Evolutionary conservation across 2,113 vertebrate genomes (phyloP).

Genomic region (Corythaixoides concolor): DNA sequence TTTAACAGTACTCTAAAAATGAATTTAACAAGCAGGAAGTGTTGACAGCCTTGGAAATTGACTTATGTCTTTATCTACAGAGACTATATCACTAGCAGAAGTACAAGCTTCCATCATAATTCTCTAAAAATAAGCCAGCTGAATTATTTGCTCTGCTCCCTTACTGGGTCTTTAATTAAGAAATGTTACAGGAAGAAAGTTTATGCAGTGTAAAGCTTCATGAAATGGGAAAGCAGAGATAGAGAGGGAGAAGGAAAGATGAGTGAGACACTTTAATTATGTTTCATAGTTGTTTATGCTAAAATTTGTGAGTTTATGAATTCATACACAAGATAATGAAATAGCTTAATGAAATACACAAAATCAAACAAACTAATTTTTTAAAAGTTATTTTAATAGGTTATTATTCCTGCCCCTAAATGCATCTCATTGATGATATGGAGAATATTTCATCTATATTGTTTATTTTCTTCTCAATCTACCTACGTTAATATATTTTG

Average conservation of each 20-base stretch:
- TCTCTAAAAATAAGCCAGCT: not conserved
- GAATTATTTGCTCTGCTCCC: not conserved
- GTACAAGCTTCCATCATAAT: not conserved
- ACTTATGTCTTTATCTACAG: not conserved
- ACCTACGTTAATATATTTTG: not conserved
- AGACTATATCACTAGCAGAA: not conserved
- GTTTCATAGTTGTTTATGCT: not conserved
- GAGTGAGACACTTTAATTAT: not conserved
- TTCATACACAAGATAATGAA: not conserved
- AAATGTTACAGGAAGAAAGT: not conserved
- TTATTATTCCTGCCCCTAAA: not conserved
- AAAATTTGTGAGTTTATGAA: not conserved
- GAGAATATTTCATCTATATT: not conserved
- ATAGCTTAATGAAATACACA: not conserved
- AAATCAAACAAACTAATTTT: not conserved
- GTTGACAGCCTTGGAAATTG: constrained; percentile 38
- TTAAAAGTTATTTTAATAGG: not conserved
- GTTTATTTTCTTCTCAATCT: not conserved
- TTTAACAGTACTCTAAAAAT: constrained; percentile 16
- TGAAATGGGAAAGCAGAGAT: not conserved
- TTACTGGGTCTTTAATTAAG: not conserved
- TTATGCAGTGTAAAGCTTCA: not conserved
- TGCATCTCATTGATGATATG: not conserved
- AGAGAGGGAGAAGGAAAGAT: not conserved
- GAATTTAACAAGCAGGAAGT: not conserved